Percentiles rank a stretch among this genome's conserved stretches.
These are phyloP conservation scores for Polydrusus cervinus DNA, from an alignment of 2,888 invertebrate species.

Conservation along the genomic window DNA sequence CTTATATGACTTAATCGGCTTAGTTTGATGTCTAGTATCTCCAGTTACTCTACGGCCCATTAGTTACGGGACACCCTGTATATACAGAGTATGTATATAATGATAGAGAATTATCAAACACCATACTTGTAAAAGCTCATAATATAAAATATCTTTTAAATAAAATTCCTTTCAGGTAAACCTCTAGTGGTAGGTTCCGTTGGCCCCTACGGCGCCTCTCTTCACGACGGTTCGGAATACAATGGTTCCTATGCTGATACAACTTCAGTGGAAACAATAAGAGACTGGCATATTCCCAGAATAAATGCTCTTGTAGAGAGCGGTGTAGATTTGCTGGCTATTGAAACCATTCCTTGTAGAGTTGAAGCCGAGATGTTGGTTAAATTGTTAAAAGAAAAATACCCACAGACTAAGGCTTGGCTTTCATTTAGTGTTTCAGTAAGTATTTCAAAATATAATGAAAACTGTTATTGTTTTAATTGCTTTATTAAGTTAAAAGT, in stretches of 20 bases:
- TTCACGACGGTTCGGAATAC: slow-evolving; percentile 95
- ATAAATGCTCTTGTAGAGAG: slow-evolving; percentile 85
- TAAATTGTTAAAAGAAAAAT: slow-evolving; percentile 82
- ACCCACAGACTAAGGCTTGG: slow-evolving; percentile 88
- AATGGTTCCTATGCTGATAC: slow-evolving; percentile 86
- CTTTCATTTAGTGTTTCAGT: slow-evolving; percentile 91
- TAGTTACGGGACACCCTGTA: too few species aligned
- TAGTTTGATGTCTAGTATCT: too few species aligned
- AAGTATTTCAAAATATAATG: slow-evolving; percentile 57
- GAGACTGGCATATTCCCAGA: slow-evolving; percentile 89
- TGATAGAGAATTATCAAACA: too few species aligned
- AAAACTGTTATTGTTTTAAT: too few species aligned
- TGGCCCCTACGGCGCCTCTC: slow-evolving; percentile 93
- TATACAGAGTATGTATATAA: too few species aligned
- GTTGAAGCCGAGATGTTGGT: slow-evolving; percentile 88
- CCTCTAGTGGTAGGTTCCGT: slow-evolving; percentile 90
- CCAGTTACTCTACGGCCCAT: too few species aligned
- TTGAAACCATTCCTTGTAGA: slow-evolving; percentile 94
- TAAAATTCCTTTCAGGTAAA: slow-evolving; percentile 61
- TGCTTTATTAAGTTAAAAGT: too few species aligned
- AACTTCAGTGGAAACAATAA: slow-evolving; percentile 78
- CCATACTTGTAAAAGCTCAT: too few species aligned
- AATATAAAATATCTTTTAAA: too few species aligned
- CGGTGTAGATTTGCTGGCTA: slow-evolving; percentile 88
- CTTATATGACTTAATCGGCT: too few species aligned